Percentiles rank a stretch among this genome's conserved stretches.
Evolutionary conservation across 2,797 vertebrate species (phyloP).

Genomic region (Mycteria americana): DNA sequence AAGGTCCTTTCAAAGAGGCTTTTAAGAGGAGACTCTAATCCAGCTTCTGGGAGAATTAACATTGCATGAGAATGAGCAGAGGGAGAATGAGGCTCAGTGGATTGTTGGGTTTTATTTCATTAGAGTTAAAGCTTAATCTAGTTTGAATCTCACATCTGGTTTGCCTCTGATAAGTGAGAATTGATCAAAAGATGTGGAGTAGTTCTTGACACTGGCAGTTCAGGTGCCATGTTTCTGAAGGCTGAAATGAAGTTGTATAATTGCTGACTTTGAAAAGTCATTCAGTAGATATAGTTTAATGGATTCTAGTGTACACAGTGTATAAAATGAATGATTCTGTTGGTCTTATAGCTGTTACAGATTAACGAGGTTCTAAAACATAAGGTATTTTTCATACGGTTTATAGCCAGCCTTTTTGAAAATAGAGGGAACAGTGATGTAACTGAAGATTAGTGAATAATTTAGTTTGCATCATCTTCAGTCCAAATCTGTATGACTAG

Average conservation of each 20-base stretch:
- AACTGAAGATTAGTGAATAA: not conserved
- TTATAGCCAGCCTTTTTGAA: not conserved
- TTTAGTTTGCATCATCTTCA: not conserved
- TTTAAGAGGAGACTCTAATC: slow-evolving; percentile 39
- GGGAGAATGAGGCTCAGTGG: not conserved
- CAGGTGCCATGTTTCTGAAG: not conserved
- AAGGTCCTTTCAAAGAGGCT: not conserved
- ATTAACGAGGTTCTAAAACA: no score
- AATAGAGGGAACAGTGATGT: not conserved
- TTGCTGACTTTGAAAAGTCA: not conserved
- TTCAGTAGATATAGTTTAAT: not conserved
- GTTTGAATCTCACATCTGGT: not conserved
- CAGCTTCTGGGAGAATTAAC: slow-evolving; percentile 13
- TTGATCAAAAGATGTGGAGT: not conserved
- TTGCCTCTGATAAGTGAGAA: not conserved
- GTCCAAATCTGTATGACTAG: not conserved
- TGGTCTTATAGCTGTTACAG: no score
- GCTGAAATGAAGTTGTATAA: not conserved
- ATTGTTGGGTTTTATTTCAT: not conserved
- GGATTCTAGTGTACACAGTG: not conserved
- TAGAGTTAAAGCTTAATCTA: not conserved
- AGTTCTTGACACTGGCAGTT: not conserved
- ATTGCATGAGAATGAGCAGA: not conserved
- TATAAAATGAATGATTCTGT: not conserved
- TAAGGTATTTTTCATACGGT: not conserved